Evolutionary conservation across 1,140 invertebrate species (phyloP).

Genomic region (Gonioctena quinquepunctata): DNA sequence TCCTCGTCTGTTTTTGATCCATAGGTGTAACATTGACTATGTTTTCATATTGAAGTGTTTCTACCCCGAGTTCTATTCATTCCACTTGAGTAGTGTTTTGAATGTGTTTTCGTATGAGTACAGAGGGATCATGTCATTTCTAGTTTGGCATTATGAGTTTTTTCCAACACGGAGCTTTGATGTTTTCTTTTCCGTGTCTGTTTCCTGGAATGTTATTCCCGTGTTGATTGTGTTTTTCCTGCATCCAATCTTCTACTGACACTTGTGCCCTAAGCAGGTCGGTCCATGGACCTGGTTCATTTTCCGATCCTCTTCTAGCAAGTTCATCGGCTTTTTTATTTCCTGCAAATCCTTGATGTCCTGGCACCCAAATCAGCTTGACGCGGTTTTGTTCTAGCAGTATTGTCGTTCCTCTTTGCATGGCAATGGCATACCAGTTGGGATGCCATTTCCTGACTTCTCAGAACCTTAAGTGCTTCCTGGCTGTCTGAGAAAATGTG

Average conservation of each 20-base stretch:
- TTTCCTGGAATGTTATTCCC: neutral
- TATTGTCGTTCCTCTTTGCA: neutral
- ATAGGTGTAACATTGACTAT: no score
- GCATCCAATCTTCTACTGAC: neutral
- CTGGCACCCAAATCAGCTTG: neutral
- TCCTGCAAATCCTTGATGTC: neutral
- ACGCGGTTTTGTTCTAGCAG: neutral
- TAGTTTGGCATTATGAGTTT: no score
- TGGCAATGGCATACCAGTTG: neutral
- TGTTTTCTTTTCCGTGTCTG: neutral
- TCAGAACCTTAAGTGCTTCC: neutral
- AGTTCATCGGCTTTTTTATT: neutral
- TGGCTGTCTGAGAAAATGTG: neutral
- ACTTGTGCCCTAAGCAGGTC: no score
- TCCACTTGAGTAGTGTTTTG: no score
- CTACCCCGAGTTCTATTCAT: no score
- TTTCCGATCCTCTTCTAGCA: no score
- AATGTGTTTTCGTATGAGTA: no score
- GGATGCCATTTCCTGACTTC: neutral
- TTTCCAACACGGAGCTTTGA: no score
- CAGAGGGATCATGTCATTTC: no score
- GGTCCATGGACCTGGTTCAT: no score
- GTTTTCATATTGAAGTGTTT: no score
- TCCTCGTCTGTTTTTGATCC: no score
- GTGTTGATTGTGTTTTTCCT: neutral